Evolutionary conservation across 1,140 invertebrate species (phyloP), one percentile per base, ranked within the genome.

Genomic region (Sarcophaga bullata): DNA sequence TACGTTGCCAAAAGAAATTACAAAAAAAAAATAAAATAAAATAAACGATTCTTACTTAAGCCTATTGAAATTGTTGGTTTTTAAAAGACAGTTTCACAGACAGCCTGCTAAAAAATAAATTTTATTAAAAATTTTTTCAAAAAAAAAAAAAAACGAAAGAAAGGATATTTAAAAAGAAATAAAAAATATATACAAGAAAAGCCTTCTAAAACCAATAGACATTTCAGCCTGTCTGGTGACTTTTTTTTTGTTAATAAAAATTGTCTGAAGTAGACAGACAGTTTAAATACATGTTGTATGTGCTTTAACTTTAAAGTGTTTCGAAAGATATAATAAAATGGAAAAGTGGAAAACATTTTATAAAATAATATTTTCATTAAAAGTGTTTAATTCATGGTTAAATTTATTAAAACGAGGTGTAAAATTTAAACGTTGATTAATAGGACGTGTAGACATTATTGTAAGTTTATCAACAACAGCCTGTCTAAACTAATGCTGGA

Each of bases 341-440:
- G 19, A 17, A 25, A 68, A 19, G 62, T 25, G 17, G 1, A 68
- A 68, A 68, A 68, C n/a, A 19, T 68, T 68, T 15, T 6, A 8
- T 68, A 7, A n/a, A 8, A 19, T 37, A 37, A 37, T 37, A 37
- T 68, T 6, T 68, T 68, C 19, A 25, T 68, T 9, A 19, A 25
- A 68, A 68, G n/a, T 9, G 6, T 68, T 68, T 19, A 68, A 68
- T 19, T 68, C 19, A 25, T 68, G 62, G 62, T 68, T 68, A 17
- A 68, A 25, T 17, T 68, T 68, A 68, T 68, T 68, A 68, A 68
- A 68, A 68, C 62, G 62, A 25, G 62, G 62, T 25, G 17, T 68
- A 8, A 68, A 68, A 68, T 25, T 19, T 68, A 68, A 68, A 68
- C 62, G 62, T n/a, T 68, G 8, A 68, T 17, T 19, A 3, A 68